These are phyloP conservation scores for Garrulus glandarius DNA, from an alignment of 2,797 vertebrate species.

Conservation along the genomic window DNA sequence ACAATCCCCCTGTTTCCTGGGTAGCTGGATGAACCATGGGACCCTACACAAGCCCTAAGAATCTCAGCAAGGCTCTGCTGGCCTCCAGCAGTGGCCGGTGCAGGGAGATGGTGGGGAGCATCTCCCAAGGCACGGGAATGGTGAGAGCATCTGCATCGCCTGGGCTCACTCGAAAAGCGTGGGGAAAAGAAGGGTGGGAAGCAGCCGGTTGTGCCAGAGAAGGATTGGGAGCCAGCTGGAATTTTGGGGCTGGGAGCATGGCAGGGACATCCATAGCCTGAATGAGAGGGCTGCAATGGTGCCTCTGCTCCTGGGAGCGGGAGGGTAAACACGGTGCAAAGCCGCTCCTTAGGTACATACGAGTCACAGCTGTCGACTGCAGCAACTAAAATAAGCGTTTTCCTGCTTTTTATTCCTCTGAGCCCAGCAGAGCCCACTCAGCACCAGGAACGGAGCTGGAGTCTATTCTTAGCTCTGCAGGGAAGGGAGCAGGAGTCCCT, in stretches of 20 bases:
- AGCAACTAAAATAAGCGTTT: constrained; percentile 54
- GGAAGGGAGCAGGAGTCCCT: constrained; percentile 39
- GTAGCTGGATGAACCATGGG: not conserved
- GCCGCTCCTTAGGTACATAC: constrained; percentile 1
- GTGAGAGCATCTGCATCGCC: not conserved
- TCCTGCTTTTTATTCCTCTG: constrained; percentile 63
- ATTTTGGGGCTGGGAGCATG: not conserved
- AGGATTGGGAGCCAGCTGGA: not conserved
- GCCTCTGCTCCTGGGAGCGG: not conserved
- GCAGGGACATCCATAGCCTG: not conserved
- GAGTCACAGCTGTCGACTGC: constrained; percentile 60
- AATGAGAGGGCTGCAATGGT: not conserved
- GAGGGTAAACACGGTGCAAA: not conserved
- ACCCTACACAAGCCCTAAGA: not conserved
- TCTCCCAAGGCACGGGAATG: not conserved
- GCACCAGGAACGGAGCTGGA: constrained; percentile 18
- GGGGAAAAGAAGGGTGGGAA: not conserved
- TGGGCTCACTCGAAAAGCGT: not conserved
- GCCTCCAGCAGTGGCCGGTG: not conserved
- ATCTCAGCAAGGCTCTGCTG: not conserved
- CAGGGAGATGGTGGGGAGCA: not conserved
- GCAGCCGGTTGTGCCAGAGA: not conserved
- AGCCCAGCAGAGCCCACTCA: constrained; percentile 65
- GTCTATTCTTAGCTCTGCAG: constrained; percentile 65
- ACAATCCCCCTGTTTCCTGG: not conserved